phyloP scores from a whole-genome alignment of 2,888 invertebrate genomes.

The Meteorus cinctellus region DNA sequence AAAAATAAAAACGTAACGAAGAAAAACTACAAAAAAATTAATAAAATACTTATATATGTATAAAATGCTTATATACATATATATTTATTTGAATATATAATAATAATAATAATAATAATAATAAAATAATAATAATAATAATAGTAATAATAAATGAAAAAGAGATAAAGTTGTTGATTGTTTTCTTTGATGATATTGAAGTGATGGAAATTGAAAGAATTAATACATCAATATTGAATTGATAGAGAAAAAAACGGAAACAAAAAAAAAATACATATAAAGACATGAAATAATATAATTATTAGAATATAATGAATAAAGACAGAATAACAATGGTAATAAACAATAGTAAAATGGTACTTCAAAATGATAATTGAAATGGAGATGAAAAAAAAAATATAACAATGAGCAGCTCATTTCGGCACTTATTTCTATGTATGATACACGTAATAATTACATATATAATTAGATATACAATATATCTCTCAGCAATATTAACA shows the following conservation, averaged over 20 bases:
- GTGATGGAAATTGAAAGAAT: neutral
- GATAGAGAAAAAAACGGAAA: neutral
- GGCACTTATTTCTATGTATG: constrained; percentile 69
- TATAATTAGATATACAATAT: neutral
- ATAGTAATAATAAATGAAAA: neutral
- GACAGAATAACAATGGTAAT: too few species aligned
- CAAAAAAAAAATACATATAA: neutral
- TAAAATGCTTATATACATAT: neutral
- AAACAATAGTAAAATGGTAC: too few species aligned
- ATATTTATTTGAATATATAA: neutral
- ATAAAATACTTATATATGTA: too few species aligned
- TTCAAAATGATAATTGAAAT: neutral
- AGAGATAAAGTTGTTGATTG: constrained; percentile 12
- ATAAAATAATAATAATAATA: neutral
- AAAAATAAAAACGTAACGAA: neutral
- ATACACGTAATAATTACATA: constrained; percentile 56
- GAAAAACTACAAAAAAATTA: neutral
- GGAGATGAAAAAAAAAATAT: constrained; percentile 37
- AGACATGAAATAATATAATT: too few species aligned
- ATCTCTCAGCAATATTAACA: constrained; percentile 6
- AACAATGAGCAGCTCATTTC: constrained; percentile 64
- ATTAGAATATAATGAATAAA: too few species aligned
- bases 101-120: too few species aligned
- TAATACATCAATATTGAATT: neutral
- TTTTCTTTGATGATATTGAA: neutral